phyloP scores from a whole-genome alignment of 2,797 vertebrate species.

The Onychomys leucogaster region DNA sequence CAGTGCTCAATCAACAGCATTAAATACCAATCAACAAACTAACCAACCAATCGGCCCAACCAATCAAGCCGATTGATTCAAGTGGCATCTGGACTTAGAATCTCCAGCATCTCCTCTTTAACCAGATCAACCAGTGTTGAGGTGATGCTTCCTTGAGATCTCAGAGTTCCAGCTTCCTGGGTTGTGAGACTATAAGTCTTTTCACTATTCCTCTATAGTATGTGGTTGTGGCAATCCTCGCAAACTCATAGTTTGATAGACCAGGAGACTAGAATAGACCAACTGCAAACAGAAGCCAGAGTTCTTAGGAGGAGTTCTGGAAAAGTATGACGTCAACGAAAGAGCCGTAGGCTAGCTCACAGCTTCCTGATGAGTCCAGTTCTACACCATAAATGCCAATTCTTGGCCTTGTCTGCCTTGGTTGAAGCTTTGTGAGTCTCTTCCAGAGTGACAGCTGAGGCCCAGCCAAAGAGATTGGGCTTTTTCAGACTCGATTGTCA shows the following conservation, averaged over 20 bases:
- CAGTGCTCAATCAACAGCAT: background rate
- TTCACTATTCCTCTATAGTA: too few species aligned
- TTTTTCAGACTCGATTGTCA: background rate
- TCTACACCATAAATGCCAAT: background rate
- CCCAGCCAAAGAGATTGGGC: background rate
- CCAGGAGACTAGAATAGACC: background rate
- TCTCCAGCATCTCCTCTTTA: background rate
- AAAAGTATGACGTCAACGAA: background rate
- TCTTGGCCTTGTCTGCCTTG: background rate
- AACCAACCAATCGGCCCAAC: background rate
- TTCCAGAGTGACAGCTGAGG: background rate
- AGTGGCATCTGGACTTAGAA: background rate
- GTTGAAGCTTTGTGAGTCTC: background rate
- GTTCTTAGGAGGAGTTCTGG: background rate
- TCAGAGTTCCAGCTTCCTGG: background rate
- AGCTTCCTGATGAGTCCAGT: too few species aligned
- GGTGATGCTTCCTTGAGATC: too few species aligned
- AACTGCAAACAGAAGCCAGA: background rate
- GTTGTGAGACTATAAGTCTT: background rate
- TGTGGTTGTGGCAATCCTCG: background rate
- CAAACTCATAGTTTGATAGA: background rate
- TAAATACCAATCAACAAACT: background rate
- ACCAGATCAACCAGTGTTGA: background rate
- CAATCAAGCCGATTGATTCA: background rate
- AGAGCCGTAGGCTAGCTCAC: background rate